phyloP scores from a whole-genome alignment of 2,797 vertebrate genomes.

The Spinibarbus caldwelli region DNA sequence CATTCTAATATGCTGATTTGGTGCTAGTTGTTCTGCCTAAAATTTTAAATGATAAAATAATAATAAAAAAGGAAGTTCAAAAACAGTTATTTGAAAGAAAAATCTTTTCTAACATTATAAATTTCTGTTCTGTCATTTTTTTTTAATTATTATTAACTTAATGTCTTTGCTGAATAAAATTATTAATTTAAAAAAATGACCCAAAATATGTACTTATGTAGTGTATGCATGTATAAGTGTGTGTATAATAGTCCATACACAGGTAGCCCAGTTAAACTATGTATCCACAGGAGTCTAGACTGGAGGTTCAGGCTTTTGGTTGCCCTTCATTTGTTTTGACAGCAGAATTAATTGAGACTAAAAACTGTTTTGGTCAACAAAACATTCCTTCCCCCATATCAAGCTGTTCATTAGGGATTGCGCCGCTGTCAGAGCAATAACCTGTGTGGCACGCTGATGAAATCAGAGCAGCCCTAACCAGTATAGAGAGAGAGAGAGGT shows the following conservation, averaged over 20 bases:
- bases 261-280: background rate
- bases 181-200: no score
- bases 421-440: constrained; percentile 92
- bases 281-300: constrained; percentile 4
- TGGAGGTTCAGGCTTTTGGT: constrained; percentile 43
- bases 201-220: background rate
- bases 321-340: constrained; percentile 92
- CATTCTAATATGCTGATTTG: background rate
- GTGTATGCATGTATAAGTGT: background rate
- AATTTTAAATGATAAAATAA: background rate
- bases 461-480: constrained; percentile 84
- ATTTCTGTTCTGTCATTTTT: no score
- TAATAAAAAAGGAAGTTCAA: background rate
- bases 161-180: background rate
- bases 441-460: constrained; percentile 83
- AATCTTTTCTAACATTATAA: background rate
- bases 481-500: constrained; percentile 85
- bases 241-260: background rate
- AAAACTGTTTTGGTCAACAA: constrained; percentile 81
- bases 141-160: background rate
- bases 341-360: constrained; percentile 95
- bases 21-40: background rate
- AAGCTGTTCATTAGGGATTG: constrained; percentile 91
- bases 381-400: constrained; percentile 87
- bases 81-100: background rate